Base-by-base conservation (phyloP, 2,888 invertebrate species). In the Drosophila borealis region DNA sequence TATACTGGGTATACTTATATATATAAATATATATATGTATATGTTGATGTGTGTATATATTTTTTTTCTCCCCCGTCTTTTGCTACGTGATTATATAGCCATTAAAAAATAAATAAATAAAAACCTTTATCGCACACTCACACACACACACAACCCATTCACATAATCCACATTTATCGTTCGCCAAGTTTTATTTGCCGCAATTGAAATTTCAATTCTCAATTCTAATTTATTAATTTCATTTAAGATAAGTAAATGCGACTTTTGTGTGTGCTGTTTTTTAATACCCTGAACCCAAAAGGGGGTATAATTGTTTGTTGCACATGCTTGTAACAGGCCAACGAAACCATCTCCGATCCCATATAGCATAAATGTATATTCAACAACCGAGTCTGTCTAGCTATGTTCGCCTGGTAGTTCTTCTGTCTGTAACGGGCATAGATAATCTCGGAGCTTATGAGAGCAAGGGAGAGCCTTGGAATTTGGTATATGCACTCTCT, bases 191-290 rank as follows among this genome's bases (percentile, higher is more conserved):
- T 68, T 66, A 41, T 54, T 60, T 57, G 46, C 62, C 50, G 21
- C 59, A 65, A 79, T 66, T 62, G 56, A 55, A 75, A 74, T 69
- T 76, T 49, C 63, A 51, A 61, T 68, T 62, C 74, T 65, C 51
- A 67, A 76, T 76, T 88, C 70, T 72, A 85, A 89, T 89, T 89
- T 89, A 89, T 89, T 88, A 87, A 85, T 87, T 83, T 75, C 73
- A 74, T 74, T 86, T 85, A 84, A 79, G 88, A 77, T 80, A 83
- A 83, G 83, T 71, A 69, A 75, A 74, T 44, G 81, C 67, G 72
- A 70, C 66, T 70, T 76, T 73, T 53, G 13, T 39, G 19, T 50
- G 19, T 68, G 21, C 57, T 65, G 14, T 11, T 41, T 8, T 33
- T 41, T 41, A 8, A 29, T 29, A 8, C 29, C 29, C 29, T 8